Evolutionary conservation across 2,113 vertebrate species (phyloP).

Genomic region (Ardeotis arabs): DNA sequence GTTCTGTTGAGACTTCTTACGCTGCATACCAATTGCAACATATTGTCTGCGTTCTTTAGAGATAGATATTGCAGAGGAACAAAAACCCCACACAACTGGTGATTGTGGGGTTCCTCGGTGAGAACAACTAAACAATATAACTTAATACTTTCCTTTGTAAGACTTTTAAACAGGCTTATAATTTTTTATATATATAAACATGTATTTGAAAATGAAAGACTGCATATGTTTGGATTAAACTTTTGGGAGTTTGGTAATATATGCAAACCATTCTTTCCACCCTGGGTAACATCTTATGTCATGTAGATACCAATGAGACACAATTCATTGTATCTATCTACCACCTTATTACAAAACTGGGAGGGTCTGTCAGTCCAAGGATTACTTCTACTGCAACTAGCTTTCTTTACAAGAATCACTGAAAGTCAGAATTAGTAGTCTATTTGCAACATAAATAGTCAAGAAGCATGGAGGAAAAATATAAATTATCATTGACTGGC

Average conservation of each 20-base stretch:
- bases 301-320: not conserved
- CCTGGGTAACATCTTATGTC: not conserved
- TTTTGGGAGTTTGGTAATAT: not conserved
- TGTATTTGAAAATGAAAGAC: not conserved
- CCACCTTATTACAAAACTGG: not conserved
- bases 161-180: not conserved
- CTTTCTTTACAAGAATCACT: not conserved
- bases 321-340: not conserved
- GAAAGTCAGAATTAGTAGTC: not conserved
- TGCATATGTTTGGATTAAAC: not conserved
- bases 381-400: not conserved
- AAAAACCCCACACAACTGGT: accelerated
- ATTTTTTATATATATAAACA: not conserved
- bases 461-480: not conserved
- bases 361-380: not conserved
- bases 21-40: not conserved
- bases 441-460: not conserved
- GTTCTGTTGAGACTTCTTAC: not conserved
- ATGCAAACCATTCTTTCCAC: not conserved
- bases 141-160: not conserved
- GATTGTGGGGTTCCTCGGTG: not conserved
- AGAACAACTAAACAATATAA: not conserved
- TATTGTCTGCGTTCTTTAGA: not conserved
- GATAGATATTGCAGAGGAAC: not conserved
- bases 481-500: not conserved